A percentile compares a stretch with the other conserved stretches of the same genome.
phyloP scores from a whole-genome alignment of 2,888 invertebrate species.

The Meandrusa payeni region DNA sequence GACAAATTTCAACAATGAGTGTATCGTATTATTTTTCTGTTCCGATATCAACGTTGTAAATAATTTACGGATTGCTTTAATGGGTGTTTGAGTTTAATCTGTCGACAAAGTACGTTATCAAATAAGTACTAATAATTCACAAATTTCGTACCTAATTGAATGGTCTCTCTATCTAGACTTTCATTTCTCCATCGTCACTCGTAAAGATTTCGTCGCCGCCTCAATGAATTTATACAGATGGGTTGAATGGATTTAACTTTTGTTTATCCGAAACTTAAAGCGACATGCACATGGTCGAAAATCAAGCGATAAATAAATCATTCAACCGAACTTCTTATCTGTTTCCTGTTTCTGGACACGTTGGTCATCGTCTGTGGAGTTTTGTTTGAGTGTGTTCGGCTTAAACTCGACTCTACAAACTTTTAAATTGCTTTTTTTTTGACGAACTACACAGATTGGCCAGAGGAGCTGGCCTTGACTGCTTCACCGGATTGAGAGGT shows the following conservation, averaged over 20 bases:
- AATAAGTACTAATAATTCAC: slow-evolving; percentile 23
- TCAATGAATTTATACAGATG: slow-evolving; percentile 20
- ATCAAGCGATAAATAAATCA: slow-evolving; percentile 26
- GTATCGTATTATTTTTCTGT: slow-evolving; percentile 15
- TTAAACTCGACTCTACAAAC: slow-evolving; percentile 31
- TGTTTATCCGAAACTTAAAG: slow-evolving; percentile 25
- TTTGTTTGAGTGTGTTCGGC: slow-evolving; percentile 39
- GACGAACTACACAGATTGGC: too few relatives aligned
- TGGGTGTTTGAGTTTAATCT: slow-evolving; percentile 21
- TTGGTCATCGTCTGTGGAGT: slow-evolving; percentile 43
- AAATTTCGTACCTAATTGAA: slow-evolving; percentile 24
- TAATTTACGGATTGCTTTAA: slow-evolving; percentile 24
- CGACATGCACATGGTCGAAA: slow-evolving; percentile 24
- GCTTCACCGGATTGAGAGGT: too few relatives aligned
- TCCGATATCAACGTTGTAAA: slow-evolving; percentile 18
- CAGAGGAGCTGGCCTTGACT: too few relatives aligned
- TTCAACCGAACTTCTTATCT: slow-evolving; percentile 45
- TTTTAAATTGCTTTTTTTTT: too few relatives aligned
- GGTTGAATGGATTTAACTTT: slow-evolving; percentile 22
- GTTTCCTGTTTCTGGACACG: slow-evolving; percentile 55
- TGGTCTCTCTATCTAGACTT: slow-evolving; percentile 24
- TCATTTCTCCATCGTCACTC: slow-evolving; percentile 22
- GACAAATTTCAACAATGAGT: slow-evolving; percentile 18
- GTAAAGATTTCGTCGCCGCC: slow-evolving; percentile 10
- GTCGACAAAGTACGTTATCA: slow-evolving; percentile 16